phyloP scores from a whole-genome alignment of 2,797 vertebrate genomes.

The Sebastes goodei region DNA sequence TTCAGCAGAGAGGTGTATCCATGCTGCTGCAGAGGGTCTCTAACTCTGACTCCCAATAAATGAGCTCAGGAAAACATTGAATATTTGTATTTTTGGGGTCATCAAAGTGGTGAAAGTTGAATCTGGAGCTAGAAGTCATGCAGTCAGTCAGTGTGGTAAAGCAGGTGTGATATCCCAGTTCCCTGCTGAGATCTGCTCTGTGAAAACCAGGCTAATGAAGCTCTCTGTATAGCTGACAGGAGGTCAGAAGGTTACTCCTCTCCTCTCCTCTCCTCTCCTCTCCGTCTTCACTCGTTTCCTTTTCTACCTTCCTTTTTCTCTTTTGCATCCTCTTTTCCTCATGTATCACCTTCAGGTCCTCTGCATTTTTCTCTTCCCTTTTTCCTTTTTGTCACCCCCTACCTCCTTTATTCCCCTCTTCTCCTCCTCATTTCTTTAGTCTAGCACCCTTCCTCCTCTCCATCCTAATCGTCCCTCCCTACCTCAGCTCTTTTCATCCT shows the following conservation, averaged over 20 bases:
- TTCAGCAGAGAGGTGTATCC: neutral
- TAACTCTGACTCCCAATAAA: neutral
- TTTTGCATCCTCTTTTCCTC: neutral
- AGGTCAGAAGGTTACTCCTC: conserved; percentile 18
- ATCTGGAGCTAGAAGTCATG: neutral
- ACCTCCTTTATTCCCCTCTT: neutral
- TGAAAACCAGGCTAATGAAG: conserved; percentile 56
- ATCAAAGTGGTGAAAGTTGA: neutral
- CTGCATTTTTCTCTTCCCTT: neutral
- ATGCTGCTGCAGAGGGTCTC: neutral
- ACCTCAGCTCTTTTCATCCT: neutral
- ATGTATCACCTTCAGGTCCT: neutral
- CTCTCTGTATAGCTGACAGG: conserved; percentile 41
- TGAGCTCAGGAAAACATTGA: neutral
- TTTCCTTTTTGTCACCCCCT: neutral
- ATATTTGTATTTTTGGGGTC: neutral
- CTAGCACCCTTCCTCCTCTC: neutral
- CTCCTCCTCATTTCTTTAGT: neutral
- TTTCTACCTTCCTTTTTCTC: neutral
- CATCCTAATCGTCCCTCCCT: neutral
- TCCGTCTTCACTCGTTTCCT: neutral
- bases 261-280: too few relatives aligned
- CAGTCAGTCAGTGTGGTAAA: neutral
- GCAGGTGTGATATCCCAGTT: conserved; percentile 10
- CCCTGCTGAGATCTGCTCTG: conserved; percentile 26